Percentiles rank a stretch among this genome's conserved stretches.
These are phyloP conservation scores for Jacana jacana DNA, from an alignment of 2,113 vertebrate genomes.

Conservation along the genomic window DNA sequence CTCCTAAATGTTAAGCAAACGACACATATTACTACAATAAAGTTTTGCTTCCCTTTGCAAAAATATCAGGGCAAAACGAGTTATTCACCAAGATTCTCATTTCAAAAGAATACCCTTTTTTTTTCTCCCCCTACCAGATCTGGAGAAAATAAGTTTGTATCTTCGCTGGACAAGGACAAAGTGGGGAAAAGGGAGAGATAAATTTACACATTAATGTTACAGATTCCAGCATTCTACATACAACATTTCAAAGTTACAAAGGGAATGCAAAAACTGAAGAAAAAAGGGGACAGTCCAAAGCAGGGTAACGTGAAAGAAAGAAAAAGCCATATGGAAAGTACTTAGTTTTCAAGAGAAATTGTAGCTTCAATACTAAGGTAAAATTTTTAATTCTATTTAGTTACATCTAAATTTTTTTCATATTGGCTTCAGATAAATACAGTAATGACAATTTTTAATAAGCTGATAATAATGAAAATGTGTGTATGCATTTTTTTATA, in stretches of 20 bases:
- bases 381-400: neutral
- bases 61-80: neutral
- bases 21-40: neutral
- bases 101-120: neutral
- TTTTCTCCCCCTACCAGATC: neutral
- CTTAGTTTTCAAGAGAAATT: neutral
- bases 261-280: neutral
- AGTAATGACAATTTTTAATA: neutral
- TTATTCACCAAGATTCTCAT: neutral
- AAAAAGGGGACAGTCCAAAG: neutral
- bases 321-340: neutral
- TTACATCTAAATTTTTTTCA: neutral
- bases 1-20: slow-evolving; percentile 1
- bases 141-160: neutral
- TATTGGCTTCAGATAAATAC: neutral
- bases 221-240: neutral
- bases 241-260: neutral
- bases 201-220: neutral
- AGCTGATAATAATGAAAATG: neutral
- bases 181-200: neutral
- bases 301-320: neutral
- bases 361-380: neutral
- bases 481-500: neutral
- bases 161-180: neutral
- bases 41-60: neutral